Evolutionary conservation across 2,888 invertebrate species (phyloP).

Genomic region (Tinea pellionella): DNA sequence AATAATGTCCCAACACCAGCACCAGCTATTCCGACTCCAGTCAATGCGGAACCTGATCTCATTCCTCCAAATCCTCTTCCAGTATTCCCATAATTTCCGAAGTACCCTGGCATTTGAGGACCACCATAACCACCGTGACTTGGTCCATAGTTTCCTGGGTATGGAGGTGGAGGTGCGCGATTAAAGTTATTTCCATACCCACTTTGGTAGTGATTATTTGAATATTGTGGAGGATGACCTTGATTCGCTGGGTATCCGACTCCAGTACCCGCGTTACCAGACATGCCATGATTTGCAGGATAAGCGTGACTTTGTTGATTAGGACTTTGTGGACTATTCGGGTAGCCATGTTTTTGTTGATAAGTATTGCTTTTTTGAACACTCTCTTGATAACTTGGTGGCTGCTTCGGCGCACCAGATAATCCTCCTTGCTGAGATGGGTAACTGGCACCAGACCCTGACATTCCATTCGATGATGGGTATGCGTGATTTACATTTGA

Average conservation of each 20-base stretch:
- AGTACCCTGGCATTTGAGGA: constrained; percentile 51
- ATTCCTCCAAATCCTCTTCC: constrained; percentile 40
- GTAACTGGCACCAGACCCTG: constrained; percentile 29
- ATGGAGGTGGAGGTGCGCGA: constrained; percentile 16
- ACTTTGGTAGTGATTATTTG: constrained; percentile 21
- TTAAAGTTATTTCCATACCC: constrained; percentile 19
- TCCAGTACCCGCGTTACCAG: constrained; percentile 17
- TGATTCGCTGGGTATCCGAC: constrained; percentile 29
- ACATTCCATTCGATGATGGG: constrained; percentile 25
- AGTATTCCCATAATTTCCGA: constrained; percentile 43
- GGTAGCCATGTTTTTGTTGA: constrained; percentile 27
- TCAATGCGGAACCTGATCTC: constrained; percentile 41
- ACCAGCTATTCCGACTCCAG: constrained; percentile 56
- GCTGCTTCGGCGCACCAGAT: constrained; percentile 27
- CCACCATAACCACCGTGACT: constrained; percentile 29
- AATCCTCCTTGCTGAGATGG: constrained; percentile 10
- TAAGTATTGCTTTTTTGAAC: constrained; percentile 42
- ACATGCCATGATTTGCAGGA: constrained; percentile 16
- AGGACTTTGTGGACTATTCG: constrained; percentile 16
- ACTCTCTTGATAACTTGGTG: constrained; percentile 39
- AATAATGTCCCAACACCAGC: constrained; percentile 59
- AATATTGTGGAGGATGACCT: constrained; percentile 45
- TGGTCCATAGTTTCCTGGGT: constrained; percentile 15
- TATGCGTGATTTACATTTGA: constrained; percentile 39
- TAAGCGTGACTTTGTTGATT: constrained; percentile 15